Base-by-base conservation (phyloP, 2,113 vertebrate genomes). In the Falco punctatus region DNA sequence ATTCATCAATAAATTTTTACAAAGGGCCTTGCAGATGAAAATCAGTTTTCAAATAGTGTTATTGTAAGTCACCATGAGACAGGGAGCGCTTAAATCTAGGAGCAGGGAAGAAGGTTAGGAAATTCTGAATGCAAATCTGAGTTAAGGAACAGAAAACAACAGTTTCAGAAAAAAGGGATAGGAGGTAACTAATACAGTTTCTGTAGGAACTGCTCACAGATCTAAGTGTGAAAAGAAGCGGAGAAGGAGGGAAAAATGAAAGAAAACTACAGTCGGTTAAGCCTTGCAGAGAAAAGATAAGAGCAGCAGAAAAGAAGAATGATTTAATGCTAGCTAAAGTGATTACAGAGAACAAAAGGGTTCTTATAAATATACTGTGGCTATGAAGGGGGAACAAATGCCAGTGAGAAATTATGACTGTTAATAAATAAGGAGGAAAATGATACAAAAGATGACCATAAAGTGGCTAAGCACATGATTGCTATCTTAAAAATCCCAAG, bases 301-400 rank as follows among this genome's bases (percentile, higher is more conserved):
- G 91, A 57, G 49, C 44, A 92, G 57, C 44, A 92, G 88, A 79
- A 92, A 91, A 74, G 82, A 89, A 75, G 86, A 95, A 96, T 83
- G 89, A 95, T 92, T 96, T 97, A 94, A 94, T 94, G 81, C 91
- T 62, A 83, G 91, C 89, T 94, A 90, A 96, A 93, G 84, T 94
- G 95, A 97, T 96, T 96, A 97, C 46, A 80, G 91, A 91, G 89
- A 97, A 97, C 78, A 97, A 97, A 97, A 90, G 62, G 51, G 67
- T 58, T 95, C 59, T 95, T 82, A 96, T 79, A 94, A 94, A 94
- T 94, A 91, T 44, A 95, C 67, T 62, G 49, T 0, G 8, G 28
- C 66, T 82, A 67, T 35, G 71, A 94, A 81, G 52, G 77, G 54
- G 40, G 27, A 82, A 92, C 33, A 95, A 72, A 90, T 51, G 62